Evolutionary conservation across 2,888 invertebrate species (phyloP).

Genomic region (Autographa gamma): DNA sequence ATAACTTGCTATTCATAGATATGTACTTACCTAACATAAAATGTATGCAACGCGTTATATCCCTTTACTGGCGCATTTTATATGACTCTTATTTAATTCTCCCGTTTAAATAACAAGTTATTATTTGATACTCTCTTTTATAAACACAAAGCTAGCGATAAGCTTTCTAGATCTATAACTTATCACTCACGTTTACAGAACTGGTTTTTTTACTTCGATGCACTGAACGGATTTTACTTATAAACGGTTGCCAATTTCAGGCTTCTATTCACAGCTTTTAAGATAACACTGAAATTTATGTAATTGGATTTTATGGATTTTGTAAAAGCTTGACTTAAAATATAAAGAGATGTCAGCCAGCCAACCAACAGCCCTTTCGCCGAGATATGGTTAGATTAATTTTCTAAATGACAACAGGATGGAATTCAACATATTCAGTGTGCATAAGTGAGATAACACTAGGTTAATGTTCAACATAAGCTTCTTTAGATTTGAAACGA

Average conservation of each 20-base stretch:
- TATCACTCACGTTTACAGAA: constrained; percentile 50
- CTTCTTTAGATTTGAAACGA: constrained; percentile 16
- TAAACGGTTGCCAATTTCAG: neutral
- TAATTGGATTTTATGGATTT: constrained; percentile 24
- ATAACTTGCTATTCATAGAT: constrained; percentile 54
- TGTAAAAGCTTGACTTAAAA: constrained; percentile 35
- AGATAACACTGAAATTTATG: constrained; percentile 40
- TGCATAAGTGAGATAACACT: constrained; percentile 26
- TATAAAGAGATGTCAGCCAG: constrained; percentile 28
- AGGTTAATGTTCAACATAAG: constrained; percentile 24
- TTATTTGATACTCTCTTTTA: constrained; percentile 10
- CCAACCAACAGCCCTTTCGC: constrained; percentile 44
- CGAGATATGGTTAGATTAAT: constrained; percentile 12
- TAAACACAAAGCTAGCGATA: constrained; percentile 46
- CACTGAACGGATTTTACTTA: constrained; percentile 19
- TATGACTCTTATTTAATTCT: constrained; percentile 34
- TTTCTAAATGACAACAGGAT: constrained; percentile 54
- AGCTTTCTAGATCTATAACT: constrained; percentile 52
- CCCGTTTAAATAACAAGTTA: constrained; percentile 9
- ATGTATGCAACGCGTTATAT: constrained; percentile 53
- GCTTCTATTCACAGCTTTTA: constrained; percentile 11
- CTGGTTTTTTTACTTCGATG: constrained; percentile 24
- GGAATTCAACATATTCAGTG: neutral
- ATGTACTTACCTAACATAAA: constrained; percentile 75
- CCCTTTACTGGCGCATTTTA: constrained; percentile 54